Percentiles rank a stretch among this genome's conserved stretches.
These are phyloP conservation scores for Onchidella celtica DNA, from an alignment of 2,888 invertebrate genomes.

Conservation along the genomic window DNA sequence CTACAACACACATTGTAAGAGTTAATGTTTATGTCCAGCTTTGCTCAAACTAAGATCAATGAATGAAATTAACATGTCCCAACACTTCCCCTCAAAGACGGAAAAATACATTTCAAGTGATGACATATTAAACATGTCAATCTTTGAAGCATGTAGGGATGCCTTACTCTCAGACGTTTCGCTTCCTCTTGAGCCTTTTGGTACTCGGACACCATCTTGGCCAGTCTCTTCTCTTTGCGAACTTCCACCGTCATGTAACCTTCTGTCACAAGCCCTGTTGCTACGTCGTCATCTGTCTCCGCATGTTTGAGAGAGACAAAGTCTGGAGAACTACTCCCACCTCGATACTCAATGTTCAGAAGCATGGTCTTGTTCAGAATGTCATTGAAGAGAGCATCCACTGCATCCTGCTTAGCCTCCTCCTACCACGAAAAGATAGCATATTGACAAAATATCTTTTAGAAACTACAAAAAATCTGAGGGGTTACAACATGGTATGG, in stretches of 20 bases:
- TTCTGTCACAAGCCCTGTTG: conserved; percentile 90
- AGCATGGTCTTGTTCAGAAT: conserved; percentile 88
- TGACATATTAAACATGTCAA: no score
- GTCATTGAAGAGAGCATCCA: conserved; percentile 85
- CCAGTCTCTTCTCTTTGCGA: conserved; percentile 90
- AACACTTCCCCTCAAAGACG: no score
- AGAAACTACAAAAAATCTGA: not conserved
- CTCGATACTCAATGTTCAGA: conserved; percentile 91
- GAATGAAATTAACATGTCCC: no score
- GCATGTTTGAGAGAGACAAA: conserved; percentile 74
- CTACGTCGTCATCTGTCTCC: conserved; percentile 84
- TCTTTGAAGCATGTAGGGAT: no score
- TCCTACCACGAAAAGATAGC: conserved; percentile 78
- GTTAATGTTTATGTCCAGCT: no score
- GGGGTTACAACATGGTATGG: no score
- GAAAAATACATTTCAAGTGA: no score
- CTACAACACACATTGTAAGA: no score
- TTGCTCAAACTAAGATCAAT: no score
- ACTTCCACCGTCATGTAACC: conserved; percentile 91
- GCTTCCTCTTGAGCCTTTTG: conserved; percentile 92
- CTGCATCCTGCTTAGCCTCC: conserved; percentile 89
- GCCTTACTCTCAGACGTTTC: conserved; percentile 84
- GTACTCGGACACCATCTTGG: conserved; percentile 88
- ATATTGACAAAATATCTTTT: not conserved
- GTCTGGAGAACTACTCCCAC: conserved; percentile 57